A percentile compares a stretch with the other conserved stretches of the same genome.
phyloP scores from a whole-genome alignment of 1,140 invertebrate species.

The Diachasma alloeum region DNA sequence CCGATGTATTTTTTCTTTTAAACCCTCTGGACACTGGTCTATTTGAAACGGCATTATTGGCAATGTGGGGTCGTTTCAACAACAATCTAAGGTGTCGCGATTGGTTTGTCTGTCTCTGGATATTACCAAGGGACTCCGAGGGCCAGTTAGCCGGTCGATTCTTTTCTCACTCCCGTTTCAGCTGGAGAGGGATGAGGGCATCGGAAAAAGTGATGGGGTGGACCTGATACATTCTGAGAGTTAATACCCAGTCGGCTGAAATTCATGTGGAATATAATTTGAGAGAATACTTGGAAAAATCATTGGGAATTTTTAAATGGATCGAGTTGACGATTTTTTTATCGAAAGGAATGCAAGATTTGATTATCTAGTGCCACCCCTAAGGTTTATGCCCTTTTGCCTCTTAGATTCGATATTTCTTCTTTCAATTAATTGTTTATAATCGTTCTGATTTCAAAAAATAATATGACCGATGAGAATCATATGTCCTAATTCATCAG shows the following conservation, averaged over 20 bases:
- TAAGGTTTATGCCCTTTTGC: too few species aligned
- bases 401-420: too few species aligned
- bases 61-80: slow-evolving; percentile 1
- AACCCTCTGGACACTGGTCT: slow-evolving; percentile 2
- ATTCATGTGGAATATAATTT: too few species aligned
- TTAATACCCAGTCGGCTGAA: neutral
- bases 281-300: too few species aligned
- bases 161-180: neutral
- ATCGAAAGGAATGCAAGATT: too few species aligned
- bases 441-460: too few species aligned
- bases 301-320: too few species aligned
- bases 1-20: neutral
- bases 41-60: neutral
- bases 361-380: too few species aligned
- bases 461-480: too few species aligned
- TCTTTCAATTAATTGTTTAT: too few species aligned
- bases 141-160: neutral
- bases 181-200: neutral
- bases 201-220: neutral
- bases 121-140: neutral
- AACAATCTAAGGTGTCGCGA: slow-evolving; percentile 1
- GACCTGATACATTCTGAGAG: neutral
- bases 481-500: too few species aligned
- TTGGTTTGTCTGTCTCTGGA: neutral
- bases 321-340: too few species aligned